Evolutionary conservation across 2,888 invertebrate genomes (phyloP), one percentile per base, ranked within the genome.

Genomic region (Drosophila monieri): DNA sequence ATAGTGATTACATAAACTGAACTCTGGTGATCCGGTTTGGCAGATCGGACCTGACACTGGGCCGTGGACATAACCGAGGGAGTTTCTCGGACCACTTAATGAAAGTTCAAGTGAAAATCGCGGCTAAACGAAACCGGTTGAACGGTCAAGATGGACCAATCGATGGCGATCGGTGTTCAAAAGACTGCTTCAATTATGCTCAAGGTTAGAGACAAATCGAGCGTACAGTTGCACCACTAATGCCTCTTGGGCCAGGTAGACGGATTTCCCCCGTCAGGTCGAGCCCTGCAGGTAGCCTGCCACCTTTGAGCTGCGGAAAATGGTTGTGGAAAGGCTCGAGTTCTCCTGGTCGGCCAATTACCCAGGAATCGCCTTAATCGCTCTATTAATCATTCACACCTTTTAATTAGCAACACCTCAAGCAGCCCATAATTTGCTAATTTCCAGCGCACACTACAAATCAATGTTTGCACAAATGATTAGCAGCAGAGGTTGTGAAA

Each of bases 51-150:
- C 61, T 62, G 61, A 35, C 65, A 37, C 35, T 48, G 48, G 30
- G 27, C 15, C 47, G 25, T 14, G 27, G 25, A 49, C 68, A 39
- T 23, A 27, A 35, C 57, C 23, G 37, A 64, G 61, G 61, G 67
- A 55, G 55, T 53, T 44, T 37, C 51, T 54, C 56, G 72, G 68
- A 73, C 64, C 49, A 75, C 64, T 80, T 77, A 84, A 81, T 78
- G 80, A 86, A 86, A 81, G 85, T 84, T 81, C 81, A 76, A 81
- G 80, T 81, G 85, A 81, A 81, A 81, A 86, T 86, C 61, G 64
- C 73, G 48, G 55, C 46, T 43, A 67, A 73, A 54, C 61, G 48
- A 61, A 77, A 71, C 85, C 87, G 73, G 83, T 84, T 78, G 64
- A 46, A 77, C 74, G 52, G 68, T 43, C 21, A 43, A 21, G 43